Percentiles rank a stretch among this genome's conserved stretches.
Evolutionary conservation across 1,140 invertebrate genomes (phyloP).

Genomic region (Pseudobourletiella spinata): DNA sequence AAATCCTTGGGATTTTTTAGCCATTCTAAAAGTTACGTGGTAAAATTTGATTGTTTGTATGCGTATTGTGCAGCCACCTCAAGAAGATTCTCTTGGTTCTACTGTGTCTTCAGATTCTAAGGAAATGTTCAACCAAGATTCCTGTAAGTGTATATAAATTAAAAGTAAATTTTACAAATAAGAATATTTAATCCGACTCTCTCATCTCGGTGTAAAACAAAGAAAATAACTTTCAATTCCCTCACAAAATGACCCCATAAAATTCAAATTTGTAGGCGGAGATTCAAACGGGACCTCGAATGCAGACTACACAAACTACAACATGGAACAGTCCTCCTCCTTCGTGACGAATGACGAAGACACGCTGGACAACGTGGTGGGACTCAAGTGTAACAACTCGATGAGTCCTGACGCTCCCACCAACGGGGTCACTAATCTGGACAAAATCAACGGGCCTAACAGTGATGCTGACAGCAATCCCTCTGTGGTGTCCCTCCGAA

Average conservation of each 20-base stretch:
- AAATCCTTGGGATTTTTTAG: too few species aligned
- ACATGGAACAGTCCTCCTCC: not conserved
- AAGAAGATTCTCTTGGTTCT: constrained; percentile 33
- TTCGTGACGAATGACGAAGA: constrained; percentile 8
- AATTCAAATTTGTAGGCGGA: constrained; percentile 1
- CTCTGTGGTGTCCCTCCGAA: too few species aligned
- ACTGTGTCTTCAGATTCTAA: constrained; percentile 32
- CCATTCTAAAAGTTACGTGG: too few species aligned
- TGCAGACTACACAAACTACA: constrained; percentile 5
- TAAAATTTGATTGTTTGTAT: not conserved
- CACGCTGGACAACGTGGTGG: not conserved
- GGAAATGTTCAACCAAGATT: constrained; percentile 26
- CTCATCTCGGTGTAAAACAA: too few species aligned
- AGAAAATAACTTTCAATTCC: too few species aligned
- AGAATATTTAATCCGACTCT: not conserved
- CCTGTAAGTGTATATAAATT: constrained; percentile 9
- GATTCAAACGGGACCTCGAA: not conserved
- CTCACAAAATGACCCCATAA: too few species aligned
- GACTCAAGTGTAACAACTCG: not conserved
- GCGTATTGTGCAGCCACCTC: constrained; percentile 8
- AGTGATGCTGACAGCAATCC: not conserved
- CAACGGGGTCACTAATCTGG: not conserved
- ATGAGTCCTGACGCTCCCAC: not conserved
- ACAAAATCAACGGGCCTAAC: not conserved
- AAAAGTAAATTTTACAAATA: not conserved